Evolutionary conservation across 2,797 vertebrate genomes (phyloP).

Genomic region (Eurystomus glaucurus): DNA sequence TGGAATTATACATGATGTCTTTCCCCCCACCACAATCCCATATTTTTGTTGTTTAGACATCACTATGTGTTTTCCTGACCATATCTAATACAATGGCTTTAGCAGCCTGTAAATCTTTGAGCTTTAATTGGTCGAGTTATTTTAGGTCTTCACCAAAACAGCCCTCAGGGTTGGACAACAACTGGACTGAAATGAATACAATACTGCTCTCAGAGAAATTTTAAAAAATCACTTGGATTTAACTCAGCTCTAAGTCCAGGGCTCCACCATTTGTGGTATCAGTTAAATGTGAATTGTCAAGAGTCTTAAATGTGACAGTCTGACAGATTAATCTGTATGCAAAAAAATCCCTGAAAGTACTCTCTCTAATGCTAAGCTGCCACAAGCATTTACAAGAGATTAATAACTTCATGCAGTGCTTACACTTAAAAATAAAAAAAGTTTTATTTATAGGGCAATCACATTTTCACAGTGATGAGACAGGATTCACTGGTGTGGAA

Average conservation of each 20-base stretch:
- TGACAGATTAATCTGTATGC: constrained; percentile 28
- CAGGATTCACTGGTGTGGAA: not conserved
- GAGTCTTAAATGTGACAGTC: not conserved
- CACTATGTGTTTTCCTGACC: not conserved
- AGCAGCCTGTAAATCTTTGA: not conserved
- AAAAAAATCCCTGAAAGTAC: not conserved
- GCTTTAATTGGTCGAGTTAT: not conserved
- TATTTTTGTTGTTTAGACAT: not conserved
- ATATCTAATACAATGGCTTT: not conserved
- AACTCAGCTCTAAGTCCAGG: not conserved
- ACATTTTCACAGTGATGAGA: constrained; percentile 24
- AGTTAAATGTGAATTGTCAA: not conserved
- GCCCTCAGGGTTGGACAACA: not conserved
- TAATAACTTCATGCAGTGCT: constrained; percentile 31
- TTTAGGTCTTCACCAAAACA: not conserved
- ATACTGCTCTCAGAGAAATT: not conserved
- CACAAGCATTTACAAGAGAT: constrained; percentile 43
- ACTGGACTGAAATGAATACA: not conserved
- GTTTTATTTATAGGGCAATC: constrained; percentile 47
- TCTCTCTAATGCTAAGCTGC: constrained; percentile 12
- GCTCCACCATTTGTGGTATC: constrained; percentile 3
- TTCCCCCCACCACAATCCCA: not conserved
- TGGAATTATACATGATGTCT: not conserved
- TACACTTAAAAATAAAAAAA: constrained; percentile 37
- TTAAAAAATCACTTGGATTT: not conserved